Evolutionary conservation across 2,888 invertebrate genomes (phyloP), one percentile per base, ranked within the genome.

Genomic region (Oasisia sp.): DNA sequence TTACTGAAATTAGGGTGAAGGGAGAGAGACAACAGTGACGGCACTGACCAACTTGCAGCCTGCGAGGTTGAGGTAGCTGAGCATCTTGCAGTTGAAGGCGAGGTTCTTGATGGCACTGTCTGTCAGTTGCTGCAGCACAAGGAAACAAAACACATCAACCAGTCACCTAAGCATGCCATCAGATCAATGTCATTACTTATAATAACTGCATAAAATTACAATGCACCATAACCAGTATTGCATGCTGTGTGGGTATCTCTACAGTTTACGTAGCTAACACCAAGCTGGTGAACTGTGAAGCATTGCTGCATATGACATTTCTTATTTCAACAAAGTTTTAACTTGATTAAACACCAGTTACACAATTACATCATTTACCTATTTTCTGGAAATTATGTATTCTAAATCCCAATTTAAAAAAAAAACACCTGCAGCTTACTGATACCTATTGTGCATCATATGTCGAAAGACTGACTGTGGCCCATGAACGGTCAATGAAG

Each of bases 31-130:
- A 74, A 19, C 7, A 74, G n/a, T 74, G 0, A 27, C 27, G 14
- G 50, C 19, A 94, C 95, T 94, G 93, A 96, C 96, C 95, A 95
- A 94, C 94, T 95, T 96, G 94, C 96, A 96, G 38, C 96, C 96
- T 92, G 95, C 95, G 32, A 96, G 93, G 92, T 96, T 96, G 9
- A 96, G 94, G 9, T 94, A 95, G 91, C 95, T 96, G 92, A 96
- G 93, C 94, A 95, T 94, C 50, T 96, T 94, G 94, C 96, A 96
- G 94, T 96, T 96, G 93, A 96, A 96, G 8, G 96, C 96, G 93
- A 96, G 94, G 92, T 96, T 96, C 94, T 96, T 96, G 58, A 96
- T 96, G 89, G 96, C 96, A 93, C 95, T 95, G 95, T 96, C 96
- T 92, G 96, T 96, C 91, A 96, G 94, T 94, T 95, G 95, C 96